Percentiles rank a stretch among this genome's conserved stretches.
phyloP scores from a whole-genome alignment of 2,113 vertebrate species.

The Erythrolamprus reginae region DNA sequence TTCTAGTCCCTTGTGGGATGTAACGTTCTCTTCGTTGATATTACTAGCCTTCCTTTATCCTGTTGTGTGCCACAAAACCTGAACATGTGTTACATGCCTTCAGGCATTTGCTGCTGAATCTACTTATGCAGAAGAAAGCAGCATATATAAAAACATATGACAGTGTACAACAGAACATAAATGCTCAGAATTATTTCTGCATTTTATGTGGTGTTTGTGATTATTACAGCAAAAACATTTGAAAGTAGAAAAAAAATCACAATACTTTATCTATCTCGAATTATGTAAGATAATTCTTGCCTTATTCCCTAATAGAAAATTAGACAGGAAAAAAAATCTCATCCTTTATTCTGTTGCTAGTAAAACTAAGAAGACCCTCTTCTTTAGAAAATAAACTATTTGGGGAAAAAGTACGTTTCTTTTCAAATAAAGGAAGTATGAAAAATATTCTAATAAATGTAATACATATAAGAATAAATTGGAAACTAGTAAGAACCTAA shows the following conservation, averaged over 20 bases:
- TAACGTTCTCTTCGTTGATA: conserved; percentile 57
- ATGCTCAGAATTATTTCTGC: conserved; percentile 31
- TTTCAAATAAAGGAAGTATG: background rate
- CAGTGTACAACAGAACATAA: conserved; percentile 44
- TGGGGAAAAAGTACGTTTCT: background rate
- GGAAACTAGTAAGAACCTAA: conserved; percentile 6
- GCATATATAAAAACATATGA: conserved; percentile 51
- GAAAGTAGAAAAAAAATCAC: conserved; percentile 33
- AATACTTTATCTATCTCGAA: background rate
- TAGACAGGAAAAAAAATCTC: background rate
- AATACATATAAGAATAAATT: conserved; percentile 39
- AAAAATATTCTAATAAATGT: conserved; percentile 2
- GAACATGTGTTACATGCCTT: conserved; percentile 70
- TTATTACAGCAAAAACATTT: conserved; percentile 1
- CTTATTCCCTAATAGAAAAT: background rate
- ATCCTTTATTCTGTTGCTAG: background rate
- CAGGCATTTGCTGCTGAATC: conserved; percentile 72
- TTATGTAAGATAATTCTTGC: background rate
- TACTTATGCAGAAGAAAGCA: conserved; percentile 65
- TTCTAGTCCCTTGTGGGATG: conserved; percentile 46
- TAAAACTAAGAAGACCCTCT: background rate
- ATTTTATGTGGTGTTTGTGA: conserved; percentile 1
- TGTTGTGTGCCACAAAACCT: conserved; percentile 63
- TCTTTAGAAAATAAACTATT: background rate
- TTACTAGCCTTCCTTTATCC: conserved; percentile 59